Base-by-base conservation (phyloP, 2,113 vertebrate species). In the Delphinus delphis region DNA sequence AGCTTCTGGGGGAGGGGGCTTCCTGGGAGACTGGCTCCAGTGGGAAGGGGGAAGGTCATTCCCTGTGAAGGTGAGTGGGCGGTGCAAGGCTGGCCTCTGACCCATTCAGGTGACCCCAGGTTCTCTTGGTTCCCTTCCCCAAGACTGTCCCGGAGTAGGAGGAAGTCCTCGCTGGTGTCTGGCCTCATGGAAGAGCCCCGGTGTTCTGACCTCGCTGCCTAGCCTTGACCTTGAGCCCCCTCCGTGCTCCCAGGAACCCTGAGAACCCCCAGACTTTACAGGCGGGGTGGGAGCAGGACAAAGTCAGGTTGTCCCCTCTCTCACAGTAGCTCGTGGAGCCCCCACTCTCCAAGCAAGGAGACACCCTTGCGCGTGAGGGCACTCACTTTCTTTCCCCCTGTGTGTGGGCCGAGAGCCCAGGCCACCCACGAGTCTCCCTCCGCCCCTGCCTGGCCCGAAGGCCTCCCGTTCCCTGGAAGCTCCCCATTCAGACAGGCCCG, bases 391-490 rank as follows among this genome's bases (percentile, higher is more conserved):
- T 65, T 79, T 74, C 89, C 82, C 93, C 1, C 38, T 38, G 15
- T 2, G 55, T 67, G 90, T 63, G 80, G 95, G 97, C 91, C 31
- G 14, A 20, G 41, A 15, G 93, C 87, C 97, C 58, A 62, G 98
- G 91, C 98, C 98, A 98, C 97, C 97, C 93, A 1, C 10, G 17
- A 0, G 8, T 90, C 70, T 89, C 44, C 6, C 55, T 80, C 77
- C 53, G 47, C 94, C 87, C 4, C 28, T 17, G 31, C 65, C 31
- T 15, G 2, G 50, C 95, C 97, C 60, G 6, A 0, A 8, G 73
- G 97, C 85, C 60, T 67, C 81, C 88, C 71, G 2, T 1, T 60
- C 67, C 84, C 71, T 7, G 82, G 92, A 44, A 94, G 83, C 90
- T 95, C 53, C 95, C 21, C 36, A 60, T 60, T 47, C 71, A 96